Evolutionary conservation across 2,797 vertebrate genomes (phyloP).

Genomic region (Lycodopsis pacificus): DNA sequence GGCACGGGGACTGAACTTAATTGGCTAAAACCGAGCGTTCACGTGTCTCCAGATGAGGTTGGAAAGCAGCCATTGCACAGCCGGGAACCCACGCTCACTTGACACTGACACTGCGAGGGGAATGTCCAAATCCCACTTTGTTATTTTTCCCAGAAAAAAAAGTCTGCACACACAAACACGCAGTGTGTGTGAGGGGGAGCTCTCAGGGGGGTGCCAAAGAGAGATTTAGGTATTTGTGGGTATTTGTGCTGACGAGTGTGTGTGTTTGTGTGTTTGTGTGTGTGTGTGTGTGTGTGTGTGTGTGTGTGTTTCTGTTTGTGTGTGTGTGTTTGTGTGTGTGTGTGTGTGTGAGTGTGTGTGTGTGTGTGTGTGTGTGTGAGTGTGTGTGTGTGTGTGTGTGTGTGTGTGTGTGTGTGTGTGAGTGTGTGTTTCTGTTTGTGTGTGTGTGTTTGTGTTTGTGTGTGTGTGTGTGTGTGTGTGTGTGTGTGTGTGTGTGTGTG

Average conservation of each 20-base stretch:
- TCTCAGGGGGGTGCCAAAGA: conserved; percentile 51
- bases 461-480: conserved; percentile 6
- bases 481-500: conserved; percentile 19
- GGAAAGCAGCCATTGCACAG: conserved; percentile 31
- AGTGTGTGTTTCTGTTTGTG: too few relatives aligned
- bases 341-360: conserved; percentile 11
- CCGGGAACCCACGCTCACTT: conserved; percentile 26
- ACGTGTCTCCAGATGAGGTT: conserved; percentile 51
- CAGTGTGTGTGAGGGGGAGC: conserved; percentile 42
- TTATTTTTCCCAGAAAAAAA: conserved; percentile 58
- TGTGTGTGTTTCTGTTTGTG: too few relatives aligned
- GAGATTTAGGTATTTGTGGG: conserved; percentile 60
- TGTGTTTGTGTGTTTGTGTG: conserved; percentile 17
- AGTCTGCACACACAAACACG: conserved; percentile 62
- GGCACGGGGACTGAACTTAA: conserved; percentile 23
- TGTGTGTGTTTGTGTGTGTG: conserved; percentile 26
- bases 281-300: conserved; percentile 6
- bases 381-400: conserved; percentile 22
- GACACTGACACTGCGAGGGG: conserved; percentile 36
- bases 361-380: conserved; percentile 9
- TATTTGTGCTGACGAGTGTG: conserved; percentile 44
- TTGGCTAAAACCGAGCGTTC: conserved; percentile 30
- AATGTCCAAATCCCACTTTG: conserved; percentile 71
- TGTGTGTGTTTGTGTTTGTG: too few relatives aligned
- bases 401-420: conserved; percentile 6